Conservation (phyloP, 2,797 vertebrate genomes). For the Lepus townsendii region DNA sequence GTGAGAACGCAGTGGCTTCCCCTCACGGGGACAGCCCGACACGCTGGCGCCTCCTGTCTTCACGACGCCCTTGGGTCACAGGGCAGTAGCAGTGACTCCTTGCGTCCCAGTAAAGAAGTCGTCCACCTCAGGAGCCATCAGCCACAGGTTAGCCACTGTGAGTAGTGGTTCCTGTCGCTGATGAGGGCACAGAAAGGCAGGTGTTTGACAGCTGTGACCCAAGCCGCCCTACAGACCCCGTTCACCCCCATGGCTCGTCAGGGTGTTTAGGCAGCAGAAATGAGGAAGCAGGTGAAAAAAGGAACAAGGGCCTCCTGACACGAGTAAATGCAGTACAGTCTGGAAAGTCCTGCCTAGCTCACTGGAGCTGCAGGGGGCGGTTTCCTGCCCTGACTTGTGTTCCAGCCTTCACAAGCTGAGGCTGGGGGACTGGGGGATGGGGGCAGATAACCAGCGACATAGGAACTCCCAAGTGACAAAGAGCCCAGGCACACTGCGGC, state of each 20-base stretch:
- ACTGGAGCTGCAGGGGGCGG: neutral
- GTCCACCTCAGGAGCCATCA: neutral
- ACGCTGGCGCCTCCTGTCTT: too few relatives aligned
- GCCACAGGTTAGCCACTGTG: neutral
- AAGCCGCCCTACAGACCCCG: neutral
- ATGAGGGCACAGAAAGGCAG: neutral
- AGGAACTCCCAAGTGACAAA: neutral
- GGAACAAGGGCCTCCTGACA: neutral
- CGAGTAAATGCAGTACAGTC: neutral
- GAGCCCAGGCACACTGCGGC: neutral
- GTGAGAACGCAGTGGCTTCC: neutral
- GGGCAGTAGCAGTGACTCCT: neutral
- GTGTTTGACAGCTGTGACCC: neutral
- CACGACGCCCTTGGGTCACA: too few relatives aligned
- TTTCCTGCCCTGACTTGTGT: neutral
- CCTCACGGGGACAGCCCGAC: neutral
- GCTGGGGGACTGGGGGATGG: neutral
- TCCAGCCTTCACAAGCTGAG: neutral
- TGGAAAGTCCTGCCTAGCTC: neutral
- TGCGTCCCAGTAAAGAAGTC: constrained; percentile 21
- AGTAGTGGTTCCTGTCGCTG: neutral
- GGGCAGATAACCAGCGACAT: neutral
- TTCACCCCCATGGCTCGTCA: neutral
- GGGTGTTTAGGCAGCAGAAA: neutral
- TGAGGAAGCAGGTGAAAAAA: neutral